Evolutionary conservation across 2,888 invertebrate genomes (phyloP).

Genomic region (Polydrusus cervinus): DNA sequence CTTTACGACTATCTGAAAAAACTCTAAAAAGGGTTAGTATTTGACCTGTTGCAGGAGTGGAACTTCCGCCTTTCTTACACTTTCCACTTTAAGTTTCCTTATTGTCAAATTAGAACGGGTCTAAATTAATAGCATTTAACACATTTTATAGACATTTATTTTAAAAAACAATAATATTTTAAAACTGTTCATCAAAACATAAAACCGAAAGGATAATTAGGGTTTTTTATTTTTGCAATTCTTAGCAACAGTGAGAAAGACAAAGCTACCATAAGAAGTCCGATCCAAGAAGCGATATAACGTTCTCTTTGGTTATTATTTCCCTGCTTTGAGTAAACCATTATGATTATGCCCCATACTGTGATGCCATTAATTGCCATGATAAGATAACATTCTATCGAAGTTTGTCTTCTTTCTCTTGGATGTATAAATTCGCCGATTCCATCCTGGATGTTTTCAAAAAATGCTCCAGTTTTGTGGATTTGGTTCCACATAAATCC

Average conservation of each 20-base stretch:
- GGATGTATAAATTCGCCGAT: background rate
- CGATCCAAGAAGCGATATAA: background rate
- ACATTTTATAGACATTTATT: too few species aligned
- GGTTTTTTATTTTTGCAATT: background rate
- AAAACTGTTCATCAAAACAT: conserved; percentile 12
- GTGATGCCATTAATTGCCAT: background rate
- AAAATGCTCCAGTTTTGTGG: background rate
- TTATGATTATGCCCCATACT: background rate
- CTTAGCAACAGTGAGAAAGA: background rate
- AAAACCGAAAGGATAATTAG: conserved; percentile 1
- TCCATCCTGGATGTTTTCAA: too few species aligned
- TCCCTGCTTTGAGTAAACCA: background rate
- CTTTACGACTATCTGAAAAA: too few species aligned
- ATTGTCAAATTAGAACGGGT: too few species aligned
- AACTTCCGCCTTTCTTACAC: too few species aligned
- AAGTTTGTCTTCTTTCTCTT: background rate
- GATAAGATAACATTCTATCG: conserved; percentile 1
- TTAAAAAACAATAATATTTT: too few species aligned
- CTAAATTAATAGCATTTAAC: background rate
- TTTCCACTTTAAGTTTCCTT: too few species aligned
- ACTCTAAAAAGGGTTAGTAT: too few species aligned
- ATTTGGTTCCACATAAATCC: conserved; percentile 25
- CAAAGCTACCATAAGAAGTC: conserved; percentile 1
- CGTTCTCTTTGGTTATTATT: background rate
- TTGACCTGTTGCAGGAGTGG: too few species aligned